phyloP scores from a whole-genome alignment of 2,797 vertebrate species.

The Acestrorhynchus altus region DNA sequence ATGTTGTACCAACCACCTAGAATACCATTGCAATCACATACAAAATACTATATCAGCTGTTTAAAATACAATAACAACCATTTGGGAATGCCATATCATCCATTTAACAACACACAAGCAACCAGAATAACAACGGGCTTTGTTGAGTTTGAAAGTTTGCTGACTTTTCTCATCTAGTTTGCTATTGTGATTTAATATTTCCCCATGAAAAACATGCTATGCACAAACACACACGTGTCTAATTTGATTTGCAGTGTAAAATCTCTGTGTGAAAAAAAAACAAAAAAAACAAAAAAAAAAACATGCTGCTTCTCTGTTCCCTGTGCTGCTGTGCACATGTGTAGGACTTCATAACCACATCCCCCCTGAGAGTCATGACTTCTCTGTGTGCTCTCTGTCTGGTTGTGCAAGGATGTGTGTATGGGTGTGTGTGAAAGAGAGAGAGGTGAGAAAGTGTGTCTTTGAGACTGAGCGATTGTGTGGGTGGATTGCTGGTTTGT shows the following conservation, averaged over 20 bases:
- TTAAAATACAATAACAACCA: too few species aligned
- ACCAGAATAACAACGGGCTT: too few species aligned
- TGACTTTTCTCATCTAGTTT: too few species aligned
- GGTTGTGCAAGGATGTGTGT: slow-evolving; percentile 25
- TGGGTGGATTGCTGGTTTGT: slow-evolving; percentile 53
- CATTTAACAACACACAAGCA: too few species aligned
- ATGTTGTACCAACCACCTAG: too few species aligned
- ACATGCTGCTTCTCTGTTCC: neutral
- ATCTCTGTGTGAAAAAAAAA: slow-evolving; percentile 10
- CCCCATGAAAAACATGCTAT: too few species aligned
- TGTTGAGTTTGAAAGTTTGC: too few species aligned
- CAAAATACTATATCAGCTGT: too few species aligned
- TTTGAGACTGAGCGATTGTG: slow-evolving; percentile 51
- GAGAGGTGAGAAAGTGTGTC: slow-evolving; percentile 48
- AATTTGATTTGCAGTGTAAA: slow-evolving; percentile 10
- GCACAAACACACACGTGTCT: neutral
- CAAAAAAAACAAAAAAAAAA: too few species aligned
- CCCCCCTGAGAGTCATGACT: slow-evolving; percentile 40
- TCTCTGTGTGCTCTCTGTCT: slow-evolving; percentile 38
- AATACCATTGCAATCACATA: too few species aligned
- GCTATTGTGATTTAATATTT: too few species aligned
- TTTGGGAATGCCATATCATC: too few species aligned
- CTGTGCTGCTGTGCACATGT: slow-evolving; percentile 10
- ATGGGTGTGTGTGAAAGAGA: neutral
- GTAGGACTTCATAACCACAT: slow-evolving; percentile 49